Evolutionary conservation across 2,888 invertebrate species (phyloP).

Genomic region (Phymatocera aterrima): DNA sequence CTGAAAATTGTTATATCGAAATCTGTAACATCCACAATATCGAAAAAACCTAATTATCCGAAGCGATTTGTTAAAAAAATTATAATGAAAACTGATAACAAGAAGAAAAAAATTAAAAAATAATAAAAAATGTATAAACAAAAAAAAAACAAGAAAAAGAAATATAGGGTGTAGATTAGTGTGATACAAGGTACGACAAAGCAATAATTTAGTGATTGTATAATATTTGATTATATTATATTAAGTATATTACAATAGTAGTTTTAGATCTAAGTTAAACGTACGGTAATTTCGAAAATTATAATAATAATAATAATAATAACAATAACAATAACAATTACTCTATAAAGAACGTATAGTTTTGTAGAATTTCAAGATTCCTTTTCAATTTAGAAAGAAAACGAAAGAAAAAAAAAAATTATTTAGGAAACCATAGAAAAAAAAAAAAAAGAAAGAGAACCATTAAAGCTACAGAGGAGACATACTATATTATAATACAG

Average conservation of each 20-base stretch:
- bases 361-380: conserved; percentile 70
- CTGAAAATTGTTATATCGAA: not conserved
- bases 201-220: conserved; percentile 75
- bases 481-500: not conserved
- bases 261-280: conserved; percentile 69
- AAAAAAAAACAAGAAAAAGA: conserved; percentile 53
- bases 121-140: conserved; percentile 26
- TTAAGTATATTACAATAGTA: no score
- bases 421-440: no score
- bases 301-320: no score
- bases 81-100: conserved; percentile 3
- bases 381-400: conserved; percentile 59
- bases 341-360: conserved; percentile 72
- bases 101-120: conserved; percentile 42
- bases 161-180: conserved; percentile 71
- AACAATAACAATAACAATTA: no score
- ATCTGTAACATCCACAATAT: conserved; percentile 1
- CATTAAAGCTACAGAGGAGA: not conserved
- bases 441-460: conserved; percentile 40
- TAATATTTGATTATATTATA: conserved; percentile 71
- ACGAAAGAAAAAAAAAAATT: conserved; percentile 48
- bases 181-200: conserved; percentile 74
- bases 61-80: conserved; percentile 53
- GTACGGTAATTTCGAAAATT: conserved; percentile 68
- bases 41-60: conserved; percentile 35